These are phyloP conservation scores for Zelostemma sp. DNA, from an alignment of 1,140 invertebrate genomes.

Conservation along the genomic window DNA sequence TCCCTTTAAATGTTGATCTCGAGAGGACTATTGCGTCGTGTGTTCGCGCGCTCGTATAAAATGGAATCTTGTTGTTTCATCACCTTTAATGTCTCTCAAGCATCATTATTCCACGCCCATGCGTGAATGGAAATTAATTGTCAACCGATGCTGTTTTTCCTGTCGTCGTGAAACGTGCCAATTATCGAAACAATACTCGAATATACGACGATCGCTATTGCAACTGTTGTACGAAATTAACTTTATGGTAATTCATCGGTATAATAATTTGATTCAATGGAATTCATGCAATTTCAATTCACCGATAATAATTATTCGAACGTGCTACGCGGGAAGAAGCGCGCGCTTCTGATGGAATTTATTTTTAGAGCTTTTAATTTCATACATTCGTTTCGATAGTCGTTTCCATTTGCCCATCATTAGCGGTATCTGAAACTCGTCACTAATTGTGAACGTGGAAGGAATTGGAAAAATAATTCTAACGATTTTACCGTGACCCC, in stretches of 20 bases:
- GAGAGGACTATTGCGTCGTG: slow-evolving; percentile 12
- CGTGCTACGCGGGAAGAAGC: too few species aligned
- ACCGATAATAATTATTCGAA: slow-evolving; percentile 7
- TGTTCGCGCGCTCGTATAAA: slow-evolving; percentile 10
- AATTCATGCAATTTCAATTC: too few species aligned
- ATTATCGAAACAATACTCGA: slow-evolving; percentile 36
- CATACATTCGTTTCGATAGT: too few species aligned
- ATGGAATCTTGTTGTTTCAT: slow-evolving; percentile 48
- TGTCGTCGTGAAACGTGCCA: slow-evolving; percentile 44
- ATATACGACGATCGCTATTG: slow-evolving; percentile 30
- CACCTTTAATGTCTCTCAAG: slow-evolving; percentile 28
- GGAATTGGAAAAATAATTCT: too few species aligned
- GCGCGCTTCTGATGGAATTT: too few species aligned
- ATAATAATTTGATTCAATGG: slow-evolving; percentile 26
- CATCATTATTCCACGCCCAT: slow-evolving; percentile 36
- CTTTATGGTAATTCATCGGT: slow-evolving; percentile 42
- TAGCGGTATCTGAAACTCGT: neutral
- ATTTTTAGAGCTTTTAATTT: too few species aligned
- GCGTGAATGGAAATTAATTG: slow-evolving; percentile 45
- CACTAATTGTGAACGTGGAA: neutral
- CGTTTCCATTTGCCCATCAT: too few species aligned
- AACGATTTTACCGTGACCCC: too few species aligned
- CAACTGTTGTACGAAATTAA: slow-evolving; percentile 44
- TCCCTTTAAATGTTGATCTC: slow-evolving; percentile 40
- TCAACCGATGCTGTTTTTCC: slow-evolving; percentile 45